These are phyloP conservation scores for Saturnia japonica DNA, from an alignment of 2,888 invertebrate species.

Conservation along the genomic window DNA sequence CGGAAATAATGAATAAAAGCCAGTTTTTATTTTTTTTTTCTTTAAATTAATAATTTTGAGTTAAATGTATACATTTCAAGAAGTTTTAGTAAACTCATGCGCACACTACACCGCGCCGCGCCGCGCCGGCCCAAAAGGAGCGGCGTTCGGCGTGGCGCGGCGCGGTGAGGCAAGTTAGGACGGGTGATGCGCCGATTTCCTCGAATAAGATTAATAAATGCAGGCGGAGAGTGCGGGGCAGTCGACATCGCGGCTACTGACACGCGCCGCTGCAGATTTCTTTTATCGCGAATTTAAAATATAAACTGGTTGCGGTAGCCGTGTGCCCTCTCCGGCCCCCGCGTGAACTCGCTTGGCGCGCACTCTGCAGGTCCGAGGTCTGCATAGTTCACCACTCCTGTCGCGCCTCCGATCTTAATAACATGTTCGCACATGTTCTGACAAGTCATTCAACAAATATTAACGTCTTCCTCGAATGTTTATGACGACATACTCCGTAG, in stretches of 20 bases:
- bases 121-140: no score
- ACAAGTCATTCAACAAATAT: conserved; percentile 8
- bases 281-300: conserved; percentile 78
- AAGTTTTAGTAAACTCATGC: conserved; percentile 14
- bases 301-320: conserved; percentile 64
- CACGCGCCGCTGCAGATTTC: conserved; percentile 73
- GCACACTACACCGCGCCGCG: conserved; percentile 22
- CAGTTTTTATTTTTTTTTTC: no score
- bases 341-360: conserved; percentile 25
- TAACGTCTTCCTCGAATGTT: conserved; percentile 1
- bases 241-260: conserved; percentile 68
- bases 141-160: conserved; percentile 19
- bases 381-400: conserved; percentile 56
- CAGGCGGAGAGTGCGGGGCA: conserved; percentile 50
- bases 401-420: conserved; percentile 41
- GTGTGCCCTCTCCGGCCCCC: conserved; percentile 24
- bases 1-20: no score
- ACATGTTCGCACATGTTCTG: conserved; percentile 42
- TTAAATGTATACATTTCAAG: neutral
- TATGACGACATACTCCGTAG: neutral
- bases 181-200: conserved; percentile 75
- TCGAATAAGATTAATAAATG: conserved; percentile 79
- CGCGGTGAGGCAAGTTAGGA: conserved; percentile 29
- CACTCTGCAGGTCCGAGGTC: conserved; percentile 41
- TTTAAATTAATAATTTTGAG: no score